A percentile compares a stretch with the other conserved stretches of the same genome.
Conservation (phyloP, 2,797 vertebrate genomes). For the Enteromius viviparus region DNA sequence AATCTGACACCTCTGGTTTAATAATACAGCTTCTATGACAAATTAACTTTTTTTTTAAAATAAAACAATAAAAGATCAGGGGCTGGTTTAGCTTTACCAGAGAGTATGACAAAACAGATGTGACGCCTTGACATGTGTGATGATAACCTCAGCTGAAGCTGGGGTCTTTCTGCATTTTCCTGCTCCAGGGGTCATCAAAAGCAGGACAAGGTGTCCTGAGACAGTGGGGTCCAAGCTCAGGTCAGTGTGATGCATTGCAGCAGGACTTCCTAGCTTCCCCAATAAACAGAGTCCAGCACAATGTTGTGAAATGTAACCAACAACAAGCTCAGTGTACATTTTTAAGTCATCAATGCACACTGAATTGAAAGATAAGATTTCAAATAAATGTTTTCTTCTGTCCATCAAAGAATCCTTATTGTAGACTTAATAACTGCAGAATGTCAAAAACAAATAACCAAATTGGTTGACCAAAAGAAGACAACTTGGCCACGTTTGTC, state of each 20-base stretch:
- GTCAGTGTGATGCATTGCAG: constrained; percentile 41
- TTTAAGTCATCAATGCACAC: background rate
- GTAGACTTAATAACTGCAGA: background rate
- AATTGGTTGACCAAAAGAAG: background rate
- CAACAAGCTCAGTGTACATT: constrained; percentile 18
- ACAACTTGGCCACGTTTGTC: background rate
- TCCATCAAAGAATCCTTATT: background rate
- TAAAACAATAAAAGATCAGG: background rate
- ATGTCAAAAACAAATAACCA: background rate
- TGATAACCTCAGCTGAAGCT: constrained; percentile 14
- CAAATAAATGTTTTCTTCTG: background rate
- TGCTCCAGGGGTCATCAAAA: constrained; percentile 37
- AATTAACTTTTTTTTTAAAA: too few species aligned
- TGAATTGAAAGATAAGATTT: background rate
- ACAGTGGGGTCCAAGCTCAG: background rate
- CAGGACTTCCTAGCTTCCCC: constrained; percentile 47
- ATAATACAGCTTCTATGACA: background rate
- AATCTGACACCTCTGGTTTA: too few species aligned
- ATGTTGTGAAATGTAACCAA: constrained; percentile 51
- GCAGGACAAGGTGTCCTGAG: constrained; percentile 46
- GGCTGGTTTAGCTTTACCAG: background rate
- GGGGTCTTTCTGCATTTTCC: constrained; percentile 24
- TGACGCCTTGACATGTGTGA: constrained; percentile 20
- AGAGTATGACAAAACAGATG: constrained; percentile 16
- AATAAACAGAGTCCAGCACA: constrained; percentile 30